A percentile compares a stretch with the other conserved stretches of the same genome.
phyloP scores from a whole-genome alignment of 1,140 invertebrate species.

The Latrodectus geometricus region DNA sequence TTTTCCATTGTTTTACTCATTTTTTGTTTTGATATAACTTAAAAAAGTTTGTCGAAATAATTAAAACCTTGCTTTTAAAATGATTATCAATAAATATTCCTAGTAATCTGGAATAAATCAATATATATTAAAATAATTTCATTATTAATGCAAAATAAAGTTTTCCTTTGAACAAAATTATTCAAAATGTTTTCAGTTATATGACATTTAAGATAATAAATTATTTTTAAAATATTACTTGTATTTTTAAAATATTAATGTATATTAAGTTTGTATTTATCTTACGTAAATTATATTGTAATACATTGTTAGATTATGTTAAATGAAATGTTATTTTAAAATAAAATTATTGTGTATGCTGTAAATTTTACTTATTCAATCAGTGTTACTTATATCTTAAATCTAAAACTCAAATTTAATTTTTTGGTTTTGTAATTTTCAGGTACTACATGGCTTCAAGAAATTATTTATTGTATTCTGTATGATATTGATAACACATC shows the following conservation, averaged over 20 bases:
- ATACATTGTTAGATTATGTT: not conserved
- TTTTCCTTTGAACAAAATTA: too few relatives aligned
- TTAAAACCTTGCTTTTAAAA: too few relatives aligned
- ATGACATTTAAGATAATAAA: too few relatives aligned
- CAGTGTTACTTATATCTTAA: not conserved
- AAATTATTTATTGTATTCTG: conserved; percentile 71
- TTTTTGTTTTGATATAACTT: too few relatives aligned
- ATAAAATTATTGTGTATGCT: not conserved
- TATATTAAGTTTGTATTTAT: not conserved
- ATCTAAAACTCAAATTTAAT: not conserved
- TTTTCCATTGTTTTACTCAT: too few relatives aligned
- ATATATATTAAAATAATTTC: too few relatives aligned
- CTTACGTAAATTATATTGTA: not conserved
- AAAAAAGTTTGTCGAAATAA: too few relatives aligned
- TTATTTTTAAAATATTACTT: too few relatives aligned
- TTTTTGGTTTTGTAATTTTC: conserved; percentile 23
- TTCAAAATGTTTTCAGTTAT: too few relatives aligned
- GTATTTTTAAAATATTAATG: not conserved
- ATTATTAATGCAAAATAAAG: too few relatives aligned
- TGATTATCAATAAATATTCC: too few relatives aligned
- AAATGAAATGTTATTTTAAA: not conserved
- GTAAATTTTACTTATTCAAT: not conserved
- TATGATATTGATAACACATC: conserved; percentile 68
- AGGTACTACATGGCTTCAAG: conserved; percentile 73
- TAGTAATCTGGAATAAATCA: too few relatives aligned